Evolutionary conservation across 2,113 vertebrate species (phyloP).

Genomic region (Myrmophylax atrothorax): DNA sequence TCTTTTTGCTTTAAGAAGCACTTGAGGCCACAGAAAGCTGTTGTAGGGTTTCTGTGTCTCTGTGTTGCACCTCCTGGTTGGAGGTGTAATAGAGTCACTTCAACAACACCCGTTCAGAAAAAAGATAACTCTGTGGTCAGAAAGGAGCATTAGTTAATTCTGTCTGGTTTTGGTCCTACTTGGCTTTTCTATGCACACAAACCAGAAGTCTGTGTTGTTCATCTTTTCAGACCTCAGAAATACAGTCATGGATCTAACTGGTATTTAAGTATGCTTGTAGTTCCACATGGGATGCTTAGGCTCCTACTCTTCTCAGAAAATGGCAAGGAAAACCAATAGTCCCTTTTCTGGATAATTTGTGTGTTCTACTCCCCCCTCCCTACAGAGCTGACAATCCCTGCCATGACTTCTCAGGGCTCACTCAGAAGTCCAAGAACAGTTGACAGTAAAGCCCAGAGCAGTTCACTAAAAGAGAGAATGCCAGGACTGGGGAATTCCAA

Average conservation of each 20-base stretch:
- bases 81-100: not conserved
- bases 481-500: not conserved
- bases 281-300: not conserved
- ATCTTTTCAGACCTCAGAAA: not conserved
- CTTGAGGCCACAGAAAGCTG: not conserved
- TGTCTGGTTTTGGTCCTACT: not conserved
- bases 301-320: not conserved
- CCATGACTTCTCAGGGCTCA: not conserved
- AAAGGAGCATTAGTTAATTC: not conserved
- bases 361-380: not conserved
- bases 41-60: not conserved
- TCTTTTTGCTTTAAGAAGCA: not conserved
- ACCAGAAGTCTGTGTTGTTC: not conserved
- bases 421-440: not conserved
- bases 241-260: not conserved
- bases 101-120: not conserved
- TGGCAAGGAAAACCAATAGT: not conserved
- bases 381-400: not conserved
- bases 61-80: not conserved
- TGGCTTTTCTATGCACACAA: not conserved
- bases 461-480: not conserved
- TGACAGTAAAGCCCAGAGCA: not conserved
- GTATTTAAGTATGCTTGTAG: not conserved
- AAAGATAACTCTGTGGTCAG: not conserved
- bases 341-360: not conserved